A percentile compares a stretch with the other conserved stretches of the same genome.
Conservation (phyloP, 1,140 invertebrate genomes). For the Drosophila tristis region DNA sequence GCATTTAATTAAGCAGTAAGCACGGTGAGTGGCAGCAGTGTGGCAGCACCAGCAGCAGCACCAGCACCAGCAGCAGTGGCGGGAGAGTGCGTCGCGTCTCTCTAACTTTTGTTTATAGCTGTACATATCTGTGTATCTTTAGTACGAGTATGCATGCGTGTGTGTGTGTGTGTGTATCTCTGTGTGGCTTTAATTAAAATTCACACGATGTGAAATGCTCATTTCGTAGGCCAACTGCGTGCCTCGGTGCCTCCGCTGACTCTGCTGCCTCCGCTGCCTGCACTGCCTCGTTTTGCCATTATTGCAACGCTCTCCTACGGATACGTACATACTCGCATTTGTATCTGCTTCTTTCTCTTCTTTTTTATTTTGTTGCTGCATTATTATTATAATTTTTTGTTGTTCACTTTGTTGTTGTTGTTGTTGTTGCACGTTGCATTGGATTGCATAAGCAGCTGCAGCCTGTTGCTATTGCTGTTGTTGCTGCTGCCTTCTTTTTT, state of each 20-base stretch:
- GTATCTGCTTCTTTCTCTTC: conserved; percentile 30
- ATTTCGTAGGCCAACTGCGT: conserved; percentile 78
- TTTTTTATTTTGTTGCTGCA: conserved; percentile 67
- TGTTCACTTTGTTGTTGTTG: conserved; percentile 30
- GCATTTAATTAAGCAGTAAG: conserved; percentile 81
- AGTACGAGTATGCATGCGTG: background rate
- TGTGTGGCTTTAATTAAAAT: conserved; percentile 73
- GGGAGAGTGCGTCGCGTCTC: background rate
- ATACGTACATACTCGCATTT: conserved; percentile 23
- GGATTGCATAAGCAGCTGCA: conserved; percentile 61
- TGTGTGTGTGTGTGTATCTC: background rate
- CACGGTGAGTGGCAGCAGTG: conserved; percentile 41
- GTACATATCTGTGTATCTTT: conserved; percentile 45
- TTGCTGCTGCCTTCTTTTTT: conserved; percentile 19
- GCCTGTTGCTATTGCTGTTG: conserved; percentile 58
- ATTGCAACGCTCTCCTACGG: conserved; percentile 42
- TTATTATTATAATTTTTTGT: conserved; percentile 71
- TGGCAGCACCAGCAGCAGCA: background rate
- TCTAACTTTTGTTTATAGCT: conserved; percentile 36
- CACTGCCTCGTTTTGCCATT: conserved; percentile 44
- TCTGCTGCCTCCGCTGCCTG: no score
- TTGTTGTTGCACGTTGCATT: conserved; percentile 38
- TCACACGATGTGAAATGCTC: conserved; percentile 79
- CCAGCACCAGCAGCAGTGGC: conserved; percentile 4
- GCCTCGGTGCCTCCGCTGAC: conserved; percentile 36